phyloP scores from a whole-genome alignment of 2,888 invertebrate genomes.

The Conchocele bisecta region DNA sequence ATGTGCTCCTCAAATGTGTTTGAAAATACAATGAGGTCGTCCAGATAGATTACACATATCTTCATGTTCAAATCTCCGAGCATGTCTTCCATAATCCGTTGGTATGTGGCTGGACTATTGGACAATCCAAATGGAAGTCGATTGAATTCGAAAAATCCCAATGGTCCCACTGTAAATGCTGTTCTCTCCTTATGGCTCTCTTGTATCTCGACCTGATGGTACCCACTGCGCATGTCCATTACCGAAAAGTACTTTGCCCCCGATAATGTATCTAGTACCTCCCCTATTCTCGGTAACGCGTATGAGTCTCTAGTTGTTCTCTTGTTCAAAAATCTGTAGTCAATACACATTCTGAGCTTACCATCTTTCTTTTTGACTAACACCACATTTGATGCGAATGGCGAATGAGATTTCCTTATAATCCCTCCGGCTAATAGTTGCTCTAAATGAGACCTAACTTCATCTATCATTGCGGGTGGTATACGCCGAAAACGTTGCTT shows the following conservation, averaged over 20 bases:
- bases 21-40: conserved; percentile 53
- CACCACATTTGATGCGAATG: conserved; percentile 12
- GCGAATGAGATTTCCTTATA: conserved; percentile 25
- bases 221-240: conserved; percentile 5
- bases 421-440: not conserved
- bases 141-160: conserved; percentile 37
- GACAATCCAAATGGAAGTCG: conserved; percentile 5
- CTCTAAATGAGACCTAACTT: conserved; percentile 2
- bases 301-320: conserved; percentile 11
- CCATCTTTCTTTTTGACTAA: not conserved
- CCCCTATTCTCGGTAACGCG: conserved; percentile 9
- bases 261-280: conserved; percentile 13
- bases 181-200: conserved; percentile 15
- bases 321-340: conserved; percentile 27
- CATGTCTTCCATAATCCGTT: conserved; percentile 35
- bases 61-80: conserved; percentile 3
- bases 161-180: too few relatives aligned
- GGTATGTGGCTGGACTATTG: conserved; percentile 13
- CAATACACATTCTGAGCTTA: not conserved
- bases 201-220: conserved; percentile 4
- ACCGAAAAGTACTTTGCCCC: conserved; percentile 3
- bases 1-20: conserved; percentile 29
- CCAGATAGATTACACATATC: conserved; percentile 40
- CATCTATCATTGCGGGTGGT: conserved; percentile 38
- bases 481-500: conserved; percentile 34